Evolutionary conservation across 2,113 vertebrate genomes (phyloP).

Genomic region (Cairina moschata): DNA sequence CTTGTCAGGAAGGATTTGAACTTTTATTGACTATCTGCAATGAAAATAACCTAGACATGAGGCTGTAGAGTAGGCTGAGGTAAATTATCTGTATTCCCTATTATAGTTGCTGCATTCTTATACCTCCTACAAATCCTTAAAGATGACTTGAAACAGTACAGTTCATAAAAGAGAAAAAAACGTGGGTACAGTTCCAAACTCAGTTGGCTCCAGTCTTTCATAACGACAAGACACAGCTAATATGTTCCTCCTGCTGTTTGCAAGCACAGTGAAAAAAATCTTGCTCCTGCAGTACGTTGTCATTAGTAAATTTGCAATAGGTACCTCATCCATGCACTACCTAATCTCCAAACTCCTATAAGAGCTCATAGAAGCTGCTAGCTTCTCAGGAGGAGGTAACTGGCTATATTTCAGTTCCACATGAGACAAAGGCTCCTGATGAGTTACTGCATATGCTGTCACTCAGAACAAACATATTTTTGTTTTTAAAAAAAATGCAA

Average conservation of each 20-base stretch:
- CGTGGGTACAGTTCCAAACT: background rate
- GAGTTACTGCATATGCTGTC: background rate
- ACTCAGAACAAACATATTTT: background rate
- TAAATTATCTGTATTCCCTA: background rate
- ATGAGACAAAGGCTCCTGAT: background rate
- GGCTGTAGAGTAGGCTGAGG: background rate
- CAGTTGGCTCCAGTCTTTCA: background rate
- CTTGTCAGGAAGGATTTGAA: background rate
- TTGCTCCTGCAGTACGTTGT: background rate
- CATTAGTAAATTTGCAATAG: conserved; percentile 19
- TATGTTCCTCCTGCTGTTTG: background rate
- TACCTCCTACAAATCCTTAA: background rate
- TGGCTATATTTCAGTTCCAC: background rate
- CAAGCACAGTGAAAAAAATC: background rate
- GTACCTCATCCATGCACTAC: background rate
- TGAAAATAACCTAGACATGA: background rate
- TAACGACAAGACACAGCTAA: background rate
- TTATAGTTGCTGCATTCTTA: background rate
- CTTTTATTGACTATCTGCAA: background rate
- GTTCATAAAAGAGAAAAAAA: background rate
- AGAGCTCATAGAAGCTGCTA: background rate
- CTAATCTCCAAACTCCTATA: background rate
- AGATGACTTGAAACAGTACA: background rate
- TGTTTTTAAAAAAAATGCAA: background rate
- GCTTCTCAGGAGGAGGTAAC: background rate